Evolutionary conservation across 2,113 vertebrate species (phyloP).

Genomic region (Poeciliopsis retropinna): DNA sequence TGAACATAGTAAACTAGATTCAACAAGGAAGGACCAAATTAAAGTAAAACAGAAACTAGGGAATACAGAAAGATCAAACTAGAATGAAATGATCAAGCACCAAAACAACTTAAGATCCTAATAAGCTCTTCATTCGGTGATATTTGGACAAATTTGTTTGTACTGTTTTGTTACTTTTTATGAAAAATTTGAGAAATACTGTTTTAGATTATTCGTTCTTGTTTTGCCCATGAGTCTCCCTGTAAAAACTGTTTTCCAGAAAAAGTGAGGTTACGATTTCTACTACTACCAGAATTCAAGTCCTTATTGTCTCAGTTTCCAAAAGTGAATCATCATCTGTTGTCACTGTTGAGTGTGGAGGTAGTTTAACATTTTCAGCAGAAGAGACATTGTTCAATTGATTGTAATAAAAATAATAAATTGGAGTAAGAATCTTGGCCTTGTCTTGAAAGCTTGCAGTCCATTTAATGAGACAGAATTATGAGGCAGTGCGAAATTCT

Average conservation of each 20-base stretch:
- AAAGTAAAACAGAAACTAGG: too few species aligned
- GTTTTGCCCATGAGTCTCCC: neutral
- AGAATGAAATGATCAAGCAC: too few species aligned
- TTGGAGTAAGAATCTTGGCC: neutral
- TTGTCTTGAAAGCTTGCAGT: neutral
- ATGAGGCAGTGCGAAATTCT: neutral
- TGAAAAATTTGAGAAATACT: neutral
- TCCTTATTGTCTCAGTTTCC: too few species aligned
- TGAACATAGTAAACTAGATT: too few species aligned
- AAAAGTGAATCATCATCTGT: neutral
- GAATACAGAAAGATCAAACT: too few species aligned
- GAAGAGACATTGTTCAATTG: neutral
- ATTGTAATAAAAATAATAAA: neutral
- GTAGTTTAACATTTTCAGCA: neutral
- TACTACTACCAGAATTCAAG: too few species aligned
- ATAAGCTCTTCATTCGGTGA: too few species aligned
- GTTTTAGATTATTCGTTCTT: neutral
- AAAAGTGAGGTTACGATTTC: neutral
- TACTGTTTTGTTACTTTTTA: neutral
- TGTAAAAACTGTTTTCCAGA: neutral
- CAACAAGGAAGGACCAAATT: too few species aligned
- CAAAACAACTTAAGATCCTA: too few species aligned
- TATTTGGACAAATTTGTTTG: too few species aligned
- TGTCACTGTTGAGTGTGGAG: neutral
- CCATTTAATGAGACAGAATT: slow-evolving; percentile 11